phyloP scores from a whole-genome alignment of 2,888 invertebrate species.

The Cenopis cana region DNA sequence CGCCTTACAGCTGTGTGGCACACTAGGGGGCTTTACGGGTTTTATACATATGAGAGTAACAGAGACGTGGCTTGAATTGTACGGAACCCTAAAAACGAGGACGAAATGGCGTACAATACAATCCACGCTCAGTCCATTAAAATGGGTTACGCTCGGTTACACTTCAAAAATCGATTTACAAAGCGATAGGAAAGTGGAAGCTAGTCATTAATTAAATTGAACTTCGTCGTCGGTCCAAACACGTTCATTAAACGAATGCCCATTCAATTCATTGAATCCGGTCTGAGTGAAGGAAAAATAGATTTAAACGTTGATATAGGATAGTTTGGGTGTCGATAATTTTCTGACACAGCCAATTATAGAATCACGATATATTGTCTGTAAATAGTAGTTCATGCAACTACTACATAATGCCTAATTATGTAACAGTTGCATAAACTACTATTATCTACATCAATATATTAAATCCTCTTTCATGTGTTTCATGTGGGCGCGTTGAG shows the following conservation, averaged over 20 bases:
- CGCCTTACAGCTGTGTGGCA: slow-evolving; percentile 12
- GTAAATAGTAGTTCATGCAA: no score
- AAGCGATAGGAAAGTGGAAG: slow-evolving; percentile 28
- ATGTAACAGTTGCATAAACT: no score
- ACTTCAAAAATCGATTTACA: slow-evolving; percentile 14
- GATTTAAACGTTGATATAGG: slow-evolving; percentile 1
- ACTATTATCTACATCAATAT: no score
- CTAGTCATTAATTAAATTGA: slow-evolving; percentile 24
- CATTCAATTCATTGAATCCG: background rate
- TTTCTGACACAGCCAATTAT: background rate
- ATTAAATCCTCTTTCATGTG: no score
- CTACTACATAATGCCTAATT: no score
- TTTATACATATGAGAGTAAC: background rate
- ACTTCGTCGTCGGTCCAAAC: slow-evolving; percentile 21
- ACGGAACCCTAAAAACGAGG: background rate
- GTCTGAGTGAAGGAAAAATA: slow-evolving; percentile 9
- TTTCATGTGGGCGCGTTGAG: no score
- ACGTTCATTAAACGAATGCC: slow-evolving; percentile 16
- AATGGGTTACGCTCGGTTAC: slow-evolving; percentile 20
- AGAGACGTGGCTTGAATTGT: background rate
- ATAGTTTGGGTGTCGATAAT: background rate
- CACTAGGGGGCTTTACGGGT: background rate
- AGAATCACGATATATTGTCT: no score
- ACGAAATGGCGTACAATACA: slow-evolving; percentile 17
- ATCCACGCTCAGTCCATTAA: slow-evolving; percentile 12